Percentiles rank a stretch among this genome's conserved stretches.
Conservation (phyloP, 2,113 vertebrate species). For the Telmatochromis brichardi region DNA sequence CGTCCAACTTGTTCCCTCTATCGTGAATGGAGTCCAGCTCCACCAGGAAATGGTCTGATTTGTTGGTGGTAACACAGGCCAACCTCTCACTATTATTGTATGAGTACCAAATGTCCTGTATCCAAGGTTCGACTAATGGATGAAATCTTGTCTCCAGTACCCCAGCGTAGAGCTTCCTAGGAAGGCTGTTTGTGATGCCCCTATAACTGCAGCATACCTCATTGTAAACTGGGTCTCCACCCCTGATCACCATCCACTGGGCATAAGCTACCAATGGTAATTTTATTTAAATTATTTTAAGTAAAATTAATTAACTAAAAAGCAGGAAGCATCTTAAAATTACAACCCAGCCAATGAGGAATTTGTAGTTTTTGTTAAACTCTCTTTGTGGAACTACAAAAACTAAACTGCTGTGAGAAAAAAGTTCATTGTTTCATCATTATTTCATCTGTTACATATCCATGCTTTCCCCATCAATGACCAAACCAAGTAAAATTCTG, state of each 20-base stretch:
- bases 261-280: not conserved
- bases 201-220: not conserved
- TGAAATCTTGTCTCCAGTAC: not conserved
- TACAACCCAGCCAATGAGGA: not conserved
- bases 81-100: not conserved
- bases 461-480: not conserved
- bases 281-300: not conserved
- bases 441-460: not conserved
- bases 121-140: not conserved
- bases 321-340: accelerated
- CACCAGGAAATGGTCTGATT: not conserved
- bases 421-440: not conserved
- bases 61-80: not conserved
- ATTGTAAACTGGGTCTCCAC: not conserved
- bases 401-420: not conserved
- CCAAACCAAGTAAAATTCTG: not conserved
- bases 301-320: not conserved
- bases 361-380: not conserved
- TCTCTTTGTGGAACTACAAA: not conserved
- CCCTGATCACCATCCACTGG: not conserved
- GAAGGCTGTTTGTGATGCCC: not conserved
- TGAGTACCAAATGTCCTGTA: not conserved
- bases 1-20: accelerated
- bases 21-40: not conserved
- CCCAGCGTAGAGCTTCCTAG: accelerated